Conservation (phyloP, 2,888 invertebrate species). For the Tenthredo notha region DNA sequence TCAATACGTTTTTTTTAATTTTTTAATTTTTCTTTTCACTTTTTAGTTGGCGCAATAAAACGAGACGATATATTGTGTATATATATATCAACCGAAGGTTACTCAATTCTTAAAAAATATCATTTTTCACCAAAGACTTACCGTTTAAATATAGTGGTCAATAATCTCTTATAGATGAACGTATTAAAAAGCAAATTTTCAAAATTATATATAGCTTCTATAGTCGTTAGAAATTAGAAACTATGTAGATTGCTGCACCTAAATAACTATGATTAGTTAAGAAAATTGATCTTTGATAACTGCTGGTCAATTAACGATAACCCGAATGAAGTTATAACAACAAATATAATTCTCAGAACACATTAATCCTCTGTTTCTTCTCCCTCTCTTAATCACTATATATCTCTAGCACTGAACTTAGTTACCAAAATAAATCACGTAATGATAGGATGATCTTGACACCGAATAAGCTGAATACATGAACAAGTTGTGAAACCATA, state of each 20-base stretch:
- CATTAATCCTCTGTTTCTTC: neutral
- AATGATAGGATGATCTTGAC: neutral
- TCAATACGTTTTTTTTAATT: too few species aligned
- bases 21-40: too few species aligned
- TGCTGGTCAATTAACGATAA: neutral
- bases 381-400: neutral
- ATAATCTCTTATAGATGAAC: neutral
- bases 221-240: neutral
- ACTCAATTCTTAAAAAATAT: neutral
- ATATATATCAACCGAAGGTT: neutral
- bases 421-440: slow-evolving; percentile 11
- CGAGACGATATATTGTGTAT: too few species aligned
- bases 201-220: neutral
- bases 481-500: neutral
- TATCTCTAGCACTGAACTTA: neutral
- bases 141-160: neutral
- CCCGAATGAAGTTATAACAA: neutral
- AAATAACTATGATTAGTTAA: neutral
- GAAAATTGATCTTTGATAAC: neutral
- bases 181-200: neutral
- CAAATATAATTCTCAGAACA: neutral
- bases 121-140: neutral
- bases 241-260: neutral
- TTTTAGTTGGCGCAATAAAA: too few species aligned
- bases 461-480: neutral